Evolutionary conservation across 2,888 invertebrate genomes (phyloP), one percentile per base, ranked within the genome.

Genomic region (Metacarcinus magister): DNA sequence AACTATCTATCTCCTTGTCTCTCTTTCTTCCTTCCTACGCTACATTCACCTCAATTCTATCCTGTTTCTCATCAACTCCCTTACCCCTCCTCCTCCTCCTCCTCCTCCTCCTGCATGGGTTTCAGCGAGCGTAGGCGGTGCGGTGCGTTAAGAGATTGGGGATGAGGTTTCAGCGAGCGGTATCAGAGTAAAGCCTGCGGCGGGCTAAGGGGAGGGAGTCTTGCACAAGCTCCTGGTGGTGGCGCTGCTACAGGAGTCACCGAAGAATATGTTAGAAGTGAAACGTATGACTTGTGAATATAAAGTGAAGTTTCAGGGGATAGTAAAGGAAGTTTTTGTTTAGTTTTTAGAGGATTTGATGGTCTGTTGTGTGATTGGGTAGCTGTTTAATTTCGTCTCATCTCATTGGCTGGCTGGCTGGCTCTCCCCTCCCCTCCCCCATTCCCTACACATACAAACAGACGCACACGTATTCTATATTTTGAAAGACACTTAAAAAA

Each of bases 41-140:
- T 60, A 60, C 60, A 60, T 2, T 60, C 60, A 1, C 23, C 60
- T 60, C 19, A 60, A 8, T n/a, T 67, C 75, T 75, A 75, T 7
- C n/a, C 75, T n/a, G n/a, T 28, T 75, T 75, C 75, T 28, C 75
- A 75, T 75, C 75, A n/a, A 23, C 75, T 75, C 75, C 75, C 75
- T 28, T 75, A 75, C n/a, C 23, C 28, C 75, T 75, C 23, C 75
- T 28, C 23, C n/a, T 5, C 67, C n/a, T 67, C 75, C 75, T 28
- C 7, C 28, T 7, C 16, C 10, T 23, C 23, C 28, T n/a, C 75
- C 60, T 60, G 60, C 60, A 16, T 60, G 60, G 19, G 60, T 60
- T 60, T 23, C 60, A 19, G 60, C 23, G 60, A 60, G 60, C 60
- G 60, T 60, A 16, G 60, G n/a, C n/a, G n/a, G n/a, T n/a, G 60